These are phyloP conservation scores for Phasia obesa DNA, from an alignment of 2,888 invertebrate genomes.

Conservation along the genomic window DNA sequence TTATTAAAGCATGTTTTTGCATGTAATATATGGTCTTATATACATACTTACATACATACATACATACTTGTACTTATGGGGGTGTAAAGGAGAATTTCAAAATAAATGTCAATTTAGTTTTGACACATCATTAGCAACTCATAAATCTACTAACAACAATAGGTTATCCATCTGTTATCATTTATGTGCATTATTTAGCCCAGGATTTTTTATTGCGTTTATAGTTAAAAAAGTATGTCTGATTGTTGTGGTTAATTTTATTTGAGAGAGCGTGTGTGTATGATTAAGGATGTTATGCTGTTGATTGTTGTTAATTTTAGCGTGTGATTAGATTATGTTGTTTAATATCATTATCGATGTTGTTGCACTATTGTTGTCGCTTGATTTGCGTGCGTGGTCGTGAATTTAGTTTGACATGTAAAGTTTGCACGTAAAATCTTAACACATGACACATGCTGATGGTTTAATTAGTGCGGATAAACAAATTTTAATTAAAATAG, in stretches of 20 bases:
- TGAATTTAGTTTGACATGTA: constrained; percentile 2
- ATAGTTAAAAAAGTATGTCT: neutral
- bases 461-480: no score
- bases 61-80: no score
- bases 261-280: constrained; percentile 13
- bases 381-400: constrained; percentile 1
- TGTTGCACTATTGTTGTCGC: constrained; percentile 5
- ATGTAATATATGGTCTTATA: no score
- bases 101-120: constrained; percentile 36
- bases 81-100: neutral
- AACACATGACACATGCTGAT: neutral
- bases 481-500: no score
- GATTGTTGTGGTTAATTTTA: constrained; percentile 10
- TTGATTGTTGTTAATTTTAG: constrained; percentile 12
- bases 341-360: constrained; percentile 30
- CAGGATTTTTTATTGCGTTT: neutral
- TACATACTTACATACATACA: no score
- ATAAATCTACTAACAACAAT: constrained; percentile 5
- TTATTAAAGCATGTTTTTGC: neutral
- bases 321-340: neutral
- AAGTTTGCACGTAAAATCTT: constrained; percentile 5
- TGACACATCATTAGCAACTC: constrained; percentile 54
- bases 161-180: constrained; percentile 38
- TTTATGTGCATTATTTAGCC: neutral
- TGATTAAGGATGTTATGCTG: constrained; percentile 21